Base-by-base conservation (phyloP, 2,797 vertebrate genomes). In the Amniataba percoides region DNA sequence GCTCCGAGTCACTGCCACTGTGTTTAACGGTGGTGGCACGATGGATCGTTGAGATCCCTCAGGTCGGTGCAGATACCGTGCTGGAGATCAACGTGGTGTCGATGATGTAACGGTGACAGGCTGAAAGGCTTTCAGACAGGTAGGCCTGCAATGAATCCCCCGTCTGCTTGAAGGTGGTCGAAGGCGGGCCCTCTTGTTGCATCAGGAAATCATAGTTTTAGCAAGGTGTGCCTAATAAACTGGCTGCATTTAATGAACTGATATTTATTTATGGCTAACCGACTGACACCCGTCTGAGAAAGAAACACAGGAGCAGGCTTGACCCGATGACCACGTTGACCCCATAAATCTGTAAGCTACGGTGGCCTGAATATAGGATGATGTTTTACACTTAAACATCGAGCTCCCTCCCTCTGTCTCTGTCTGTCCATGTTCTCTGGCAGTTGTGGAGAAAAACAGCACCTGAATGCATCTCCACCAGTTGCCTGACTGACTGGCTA, bases 11-110 rank as follows among this genome's bases (percentile, higher is more conserved):
- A 31, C 74, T 31, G 79, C 68, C 21, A 64, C 76, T 45, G 63
- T 75, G 84, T 83, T 89, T 86, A 88, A 63, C 46, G 73, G 64
- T 68, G 65, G 36, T 39, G 83, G 86, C 77, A 81, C 73, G 43
- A 57, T 25, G 49, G 69, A 72, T 64, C 36, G 77, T 72, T 8
- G 51, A 46, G 77, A 77, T 45, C 73, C 78, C 56, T 57, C 71
- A 34, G 76, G 63, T 83, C 75, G 19, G 23, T 9, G 64, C 4
- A 19, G 73, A 59, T 55, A 34, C 55, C 12, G 65, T 6, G 25
- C 36, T 51, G 27, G 34, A 72, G 63, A 74, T 63, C 52, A 80
- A 81, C 64, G 27, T 40, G 63, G 16, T n/a, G 61, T 13, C 31
- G 65, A 18, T 5, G 51, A 59, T 34, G 71, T 42, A 73, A 62